These are phyloP conservation scores for Endotricha flammealis DNA, from an alignment of 2,888 invertebrate genomes.

Conservation along the genomic window DNA sequence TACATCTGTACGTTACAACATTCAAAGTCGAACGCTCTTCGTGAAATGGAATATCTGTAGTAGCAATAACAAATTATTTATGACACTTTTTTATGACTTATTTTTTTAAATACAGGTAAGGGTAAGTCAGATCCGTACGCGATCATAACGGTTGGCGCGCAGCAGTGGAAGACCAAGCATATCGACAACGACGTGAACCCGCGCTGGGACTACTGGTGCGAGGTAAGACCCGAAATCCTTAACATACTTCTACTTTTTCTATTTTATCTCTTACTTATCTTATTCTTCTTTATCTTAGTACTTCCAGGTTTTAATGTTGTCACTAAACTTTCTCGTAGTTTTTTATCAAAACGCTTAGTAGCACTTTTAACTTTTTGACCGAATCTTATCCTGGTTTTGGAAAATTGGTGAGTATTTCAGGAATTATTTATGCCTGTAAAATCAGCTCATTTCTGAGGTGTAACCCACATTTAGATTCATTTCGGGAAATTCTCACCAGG, in stretches of 20 bases:
- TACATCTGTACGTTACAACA: no score
- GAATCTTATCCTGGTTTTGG: slow-evolving; percentile 13
- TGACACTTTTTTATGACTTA: background rate
- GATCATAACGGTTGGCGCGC: slow-evolving; percentile 93
- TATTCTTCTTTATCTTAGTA: slow-evolving; percentile 18
- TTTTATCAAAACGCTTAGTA: slow-evolving; percentile 22
- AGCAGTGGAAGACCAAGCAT: slow-evolving; percentile 94
- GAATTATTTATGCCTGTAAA: slow-evolving; percentile 22
- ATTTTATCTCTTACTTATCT: slow-evolving; percentile 12
- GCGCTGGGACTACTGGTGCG: slow-evolving; percentile 98
- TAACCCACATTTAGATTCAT: slow-evolving; percentile 8
- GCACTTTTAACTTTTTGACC: slow-evolving; percentile 19
- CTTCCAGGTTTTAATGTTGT: slow-evolving; percentile 6
- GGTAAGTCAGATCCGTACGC: slow-evolving; percentile 99
- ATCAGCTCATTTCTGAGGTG: slow-evolving; percentile 40
- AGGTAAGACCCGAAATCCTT: slow-evolving; percentile 83
- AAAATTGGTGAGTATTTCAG: slow-evolving; percentile 15
- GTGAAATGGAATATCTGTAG: no score
- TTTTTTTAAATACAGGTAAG: slow-evolving; percentile 80
- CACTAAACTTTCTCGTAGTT: slow-evolving; percentile 12
- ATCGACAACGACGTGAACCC: slow-evolving; percentile 97
- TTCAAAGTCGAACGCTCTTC: no score
- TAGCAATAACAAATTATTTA: no score
- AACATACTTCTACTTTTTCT: slow-evolving; percentile 1
- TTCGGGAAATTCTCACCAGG: slow-evolving; percentile 20